phyloP scores from a whole-genome alignment of 2,113 vertebrate genomes.

The Delphinus delphis region DNA sequence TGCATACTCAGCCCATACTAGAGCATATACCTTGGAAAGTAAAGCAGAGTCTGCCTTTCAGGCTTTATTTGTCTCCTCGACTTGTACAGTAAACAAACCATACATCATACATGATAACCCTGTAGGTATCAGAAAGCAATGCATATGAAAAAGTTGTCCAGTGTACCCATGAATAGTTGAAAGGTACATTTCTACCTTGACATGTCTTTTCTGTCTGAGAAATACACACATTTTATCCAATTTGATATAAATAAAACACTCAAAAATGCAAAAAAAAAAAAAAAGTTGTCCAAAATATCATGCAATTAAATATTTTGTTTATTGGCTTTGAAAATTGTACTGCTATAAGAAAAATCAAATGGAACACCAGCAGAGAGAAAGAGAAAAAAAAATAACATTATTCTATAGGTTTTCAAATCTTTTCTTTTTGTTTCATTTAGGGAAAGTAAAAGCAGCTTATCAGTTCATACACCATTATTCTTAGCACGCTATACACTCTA shows the following conservation, averaged over 20 bases:
- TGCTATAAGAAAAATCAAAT: slow-evolving; percentile 12
- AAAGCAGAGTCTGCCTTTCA: not conserved
- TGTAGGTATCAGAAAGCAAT: not conserved
- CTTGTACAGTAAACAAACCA: not conserved
- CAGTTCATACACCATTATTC: not conserved
- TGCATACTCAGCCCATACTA: not conserved
- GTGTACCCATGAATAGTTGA: too few species aligned
- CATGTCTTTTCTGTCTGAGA: too few species aligned
- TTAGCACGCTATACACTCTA: not conserved
- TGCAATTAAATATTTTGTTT: not conserved
- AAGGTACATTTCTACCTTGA: too few species aligned
- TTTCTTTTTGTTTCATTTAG: not conserved
- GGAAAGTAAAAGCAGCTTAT: not conserved
- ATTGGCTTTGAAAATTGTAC: not conserved
- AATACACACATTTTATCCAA: too few species aligned
- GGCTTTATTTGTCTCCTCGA: not conserved
- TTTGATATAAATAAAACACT: too few species aligned
- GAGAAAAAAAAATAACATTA: not conserved
- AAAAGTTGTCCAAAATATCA: not conserved
- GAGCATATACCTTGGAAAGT: not conserved
- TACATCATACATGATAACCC: not conserved
- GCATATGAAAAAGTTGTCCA: not conserved
- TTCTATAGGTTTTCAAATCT: not conserved
- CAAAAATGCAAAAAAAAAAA: not conserved
- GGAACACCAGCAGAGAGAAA: not conserved